Conservation (phyloP, 2,888 invertebrate genomes). For the Chloroclysta siterata region DNA sequence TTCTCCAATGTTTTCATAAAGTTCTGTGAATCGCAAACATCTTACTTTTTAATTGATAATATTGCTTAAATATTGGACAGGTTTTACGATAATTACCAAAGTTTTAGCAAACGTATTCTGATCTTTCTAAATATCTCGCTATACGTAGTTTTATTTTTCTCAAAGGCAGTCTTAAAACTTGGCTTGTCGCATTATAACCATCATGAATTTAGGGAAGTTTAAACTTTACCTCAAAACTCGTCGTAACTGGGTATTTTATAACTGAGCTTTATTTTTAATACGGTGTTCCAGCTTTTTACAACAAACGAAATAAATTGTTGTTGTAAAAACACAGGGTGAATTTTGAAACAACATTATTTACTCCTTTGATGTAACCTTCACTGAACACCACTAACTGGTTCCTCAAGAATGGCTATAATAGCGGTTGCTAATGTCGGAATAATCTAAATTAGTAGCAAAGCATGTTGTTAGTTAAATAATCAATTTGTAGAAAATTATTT, state of each 20-base stretch:
- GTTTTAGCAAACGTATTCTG: background rate
- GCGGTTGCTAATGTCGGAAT: too few relatives aligned
- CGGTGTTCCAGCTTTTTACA: background rate
- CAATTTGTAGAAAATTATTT: too few relatives aligned
- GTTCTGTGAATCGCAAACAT: too few relatives aligned
- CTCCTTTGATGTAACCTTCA: background rate
- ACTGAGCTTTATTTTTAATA: conserved; percentile 9
- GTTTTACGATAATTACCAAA: background rate
- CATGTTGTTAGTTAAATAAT: too few relatives aligned
- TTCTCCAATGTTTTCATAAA: too few relatives aligned
- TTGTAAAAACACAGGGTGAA: background rate
- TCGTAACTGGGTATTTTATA: background rate
- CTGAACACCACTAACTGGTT: background rate
- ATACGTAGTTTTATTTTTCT: background rate
- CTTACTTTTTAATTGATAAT: too few relatives aligned
- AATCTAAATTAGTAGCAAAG: too few relatives aligned
- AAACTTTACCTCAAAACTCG: conserved; percentile 14
- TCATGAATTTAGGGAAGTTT: conserved; percentile 15
- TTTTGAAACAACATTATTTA: background rate
- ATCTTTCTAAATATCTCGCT: background rate
- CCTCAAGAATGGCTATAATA: background rate
- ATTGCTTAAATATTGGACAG: background rate
- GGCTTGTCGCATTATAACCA: conserved; percentile 15
- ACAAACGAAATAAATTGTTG: background rate
- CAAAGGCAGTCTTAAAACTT: conserved; percentile 25